A percentile compares a stretch with the other conserved stretches of the same genome.
phyloP scores from a whole-genome alignment of 1,140 invertebrate genomes.

The Armadillidium nasatum region DNA sequence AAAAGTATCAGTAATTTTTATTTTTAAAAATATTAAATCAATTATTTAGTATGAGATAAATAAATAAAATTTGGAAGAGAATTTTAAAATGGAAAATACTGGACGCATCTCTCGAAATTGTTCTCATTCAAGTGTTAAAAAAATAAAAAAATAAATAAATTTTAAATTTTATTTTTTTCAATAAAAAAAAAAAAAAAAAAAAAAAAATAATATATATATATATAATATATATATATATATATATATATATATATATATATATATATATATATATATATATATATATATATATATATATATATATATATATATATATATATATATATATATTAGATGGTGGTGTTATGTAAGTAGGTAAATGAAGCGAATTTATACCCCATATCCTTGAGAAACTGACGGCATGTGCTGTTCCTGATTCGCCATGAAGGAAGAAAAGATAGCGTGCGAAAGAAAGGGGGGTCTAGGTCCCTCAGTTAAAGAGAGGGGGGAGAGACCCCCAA shows the following conservation, averaged over 20 bases:
- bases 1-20: too few species aligned
- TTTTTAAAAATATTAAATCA: too few species aligned
- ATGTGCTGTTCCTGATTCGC: too few species aligned
- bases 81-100: too few species aligned
- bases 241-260: constrained; percentile 24
- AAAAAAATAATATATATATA: neutral
- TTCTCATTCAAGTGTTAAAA: too few species aligned
- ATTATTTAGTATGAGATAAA: too few species aligned
- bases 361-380: neutral
- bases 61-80: too few species aligned
- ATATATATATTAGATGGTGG: neutral
- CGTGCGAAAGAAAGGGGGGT: constrained; percentile 9
- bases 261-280: constrained; percentile 30
- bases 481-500: neutral
- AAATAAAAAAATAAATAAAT: too few species aligned
- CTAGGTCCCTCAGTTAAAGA: neutral
- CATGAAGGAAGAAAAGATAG: neutral
- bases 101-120: too few species aligned
- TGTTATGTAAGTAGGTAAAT: too few species aligned
- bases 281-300: constrained; percentile 22
- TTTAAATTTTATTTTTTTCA: too few species aligned
- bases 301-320: constrained; percentile 21
- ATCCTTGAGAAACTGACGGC: neutral
- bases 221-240: neutral
- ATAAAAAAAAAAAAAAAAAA: too few species aligned